phyloP scores from a whole-genome alignment of 2,888 invertebrate species.

The Phyto melanocephala region DNA sequence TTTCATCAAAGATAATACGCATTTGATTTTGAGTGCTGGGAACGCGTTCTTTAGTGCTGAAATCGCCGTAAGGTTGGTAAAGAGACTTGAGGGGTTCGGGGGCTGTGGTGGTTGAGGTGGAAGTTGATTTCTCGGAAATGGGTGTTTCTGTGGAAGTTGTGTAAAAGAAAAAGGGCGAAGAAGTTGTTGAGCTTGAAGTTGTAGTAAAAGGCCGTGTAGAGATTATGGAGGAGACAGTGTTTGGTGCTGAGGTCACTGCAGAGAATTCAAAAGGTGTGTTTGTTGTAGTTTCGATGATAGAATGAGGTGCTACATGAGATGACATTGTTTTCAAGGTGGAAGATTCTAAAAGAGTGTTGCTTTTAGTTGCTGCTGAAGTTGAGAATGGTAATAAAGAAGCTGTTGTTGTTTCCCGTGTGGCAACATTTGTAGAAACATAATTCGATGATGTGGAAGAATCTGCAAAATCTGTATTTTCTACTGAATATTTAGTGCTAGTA shows the following conservation, averaged over 20 bases:
- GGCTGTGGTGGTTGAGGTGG: slow-evolving; percentile 58
- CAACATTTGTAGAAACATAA: too few relatives aligned
- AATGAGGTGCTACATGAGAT: too few relatives aligned
- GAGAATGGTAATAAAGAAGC: not conserved
- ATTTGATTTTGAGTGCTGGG: slow-evolving; percentile 51
- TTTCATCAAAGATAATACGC: slow-evolving; percentile 55
- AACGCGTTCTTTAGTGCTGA: not conserved
- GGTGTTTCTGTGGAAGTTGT: not conserved
- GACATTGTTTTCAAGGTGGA: not conserved
- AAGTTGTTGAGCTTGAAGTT: slow-evolving; percentile 31
- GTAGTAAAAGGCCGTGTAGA: not conserved
- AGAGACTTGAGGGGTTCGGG: slow-evolving; percentile 66
- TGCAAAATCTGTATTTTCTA: too few relatives aligned
- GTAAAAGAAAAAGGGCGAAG: slow-evolving; percentile 21
- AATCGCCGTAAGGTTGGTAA: slow-evolving; percentile 45
- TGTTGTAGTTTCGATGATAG: not conserved
- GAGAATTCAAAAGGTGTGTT: not conserved
- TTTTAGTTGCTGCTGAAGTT: not conserved
- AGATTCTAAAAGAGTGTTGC: slow-evolving; percentile 1
- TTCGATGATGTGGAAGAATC: too few relatives aligned
- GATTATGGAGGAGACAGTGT: not conserved
- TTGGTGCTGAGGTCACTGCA: not conserved
- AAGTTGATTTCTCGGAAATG: not conserved
- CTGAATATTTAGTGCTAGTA: too few relatives aligned
- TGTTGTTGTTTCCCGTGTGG: slow-evolving; percentile 1